Conservation (phyloP, 2,113 vertebrate genomes). For the Microtus richardsoni region DNA sequence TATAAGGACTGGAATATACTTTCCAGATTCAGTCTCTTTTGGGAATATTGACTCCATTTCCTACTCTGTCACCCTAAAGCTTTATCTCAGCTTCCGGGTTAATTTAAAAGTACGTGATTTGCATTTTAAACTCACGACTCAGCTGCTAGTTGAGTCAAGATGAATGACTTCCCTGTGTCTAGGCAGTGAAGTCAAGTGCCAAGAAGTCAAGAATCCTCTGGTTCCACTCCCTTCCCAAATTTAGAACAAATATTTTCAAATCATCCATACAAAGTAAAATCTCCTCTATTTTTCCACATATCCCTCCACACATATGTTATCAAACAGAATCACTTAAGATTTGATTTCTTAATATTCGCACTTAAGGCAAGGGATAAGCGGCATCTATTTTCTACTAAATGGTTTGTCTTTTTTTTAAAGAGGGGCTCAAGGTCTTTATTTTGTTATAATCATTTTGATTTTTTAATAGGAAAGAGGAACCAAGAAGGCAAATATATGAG, state of each 20-base stretch:
- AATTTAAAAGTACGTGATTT: conserved; percentile 36
- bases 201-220: not conserved
- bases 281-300: not conserved
- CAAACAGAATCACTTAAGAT: conserved; percentile 3
- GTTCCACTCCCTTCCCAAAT: not conserved
- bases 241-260: not conserved
- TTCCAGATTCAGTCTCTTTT: not conserved
- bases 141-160: not conserved
- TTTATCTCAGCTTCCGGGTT: conserved; percentile 39
- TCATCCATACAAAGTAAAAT: not conserved
- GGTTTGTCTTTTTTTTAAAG: not conserved
- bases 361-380: not conserved
- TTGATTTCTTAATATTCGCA: not conserved
- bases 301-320: not conserved
- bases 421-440: not conserved
- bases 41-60: not conserved
- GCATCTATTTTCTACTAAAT: conserved; percentile 16
- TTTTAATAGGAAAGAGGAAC: not conserved
- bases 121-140: not conserved
- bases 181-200: not conserved
- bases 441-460: not conserved
- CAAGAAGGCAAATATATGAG: not conserved
- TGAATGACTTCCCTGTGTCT: not conserved
- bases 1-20: conserved; percentile 38
- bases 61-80: not conserved